Evolutionary conservation across 2,888 invertebrate species (phyloP).

Genomic region (Phyto melanocephala): DNA sequence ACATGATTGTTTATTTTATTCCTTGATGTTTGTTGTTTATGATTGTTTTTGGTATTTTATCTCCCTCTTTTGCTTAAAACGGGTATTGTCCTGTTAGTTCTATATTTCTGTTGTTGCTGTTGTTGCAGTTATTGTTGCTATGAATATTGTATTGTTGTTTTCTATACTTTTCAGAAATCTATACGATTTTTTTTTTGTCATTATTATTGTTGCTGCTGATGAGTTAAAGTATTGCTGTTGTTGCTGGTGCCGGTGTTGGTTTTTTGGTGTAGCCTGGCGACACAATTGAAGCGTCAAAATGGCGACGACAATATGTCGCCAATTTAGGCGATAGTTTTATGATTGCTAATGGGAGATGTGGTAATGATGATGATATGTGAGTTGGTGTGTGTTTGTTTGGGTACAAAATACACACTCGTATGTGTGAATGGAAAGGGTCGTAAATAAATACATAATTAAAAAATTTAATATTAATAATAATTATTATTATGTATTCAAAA

Average conservation of each 20-base stretch:
- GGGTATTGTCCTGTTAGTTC: constrained; percentile 35
- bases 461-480: no score
- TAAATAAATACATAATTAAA: not conserved
- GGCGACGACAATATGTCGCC: constrained; percentile 77
- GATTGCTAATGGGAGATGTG: constrained; percentile 39
- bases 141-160: not conserved
- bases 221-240: not conserved
- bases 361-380: constrained; percentile 26
- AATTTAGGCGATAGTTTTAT: constrained; percentile 63
- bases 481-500: no score
- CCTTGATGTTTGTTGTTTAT: not conserved
- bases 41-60: not conserved
- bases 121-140: not conserved
- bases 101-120: not conserved
- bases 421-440: constrained; percentile 6
- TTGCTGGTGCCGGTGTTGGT: no score
- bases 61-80: not conserved
- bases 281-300: constrained; percentile 72
- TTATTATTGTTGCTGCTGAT: not conserved
- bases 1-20: not conserved
- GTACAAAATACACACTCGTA: not conserved
- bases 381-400: no score
- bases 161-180: not conserved
- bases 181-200: not conserved
- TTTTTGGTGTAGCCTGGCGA: constrained; percentile 61